Base-by-base conservation (phyloP, 1,140 invertebrate genomes). In the Vanessa tameamea region DNA sequence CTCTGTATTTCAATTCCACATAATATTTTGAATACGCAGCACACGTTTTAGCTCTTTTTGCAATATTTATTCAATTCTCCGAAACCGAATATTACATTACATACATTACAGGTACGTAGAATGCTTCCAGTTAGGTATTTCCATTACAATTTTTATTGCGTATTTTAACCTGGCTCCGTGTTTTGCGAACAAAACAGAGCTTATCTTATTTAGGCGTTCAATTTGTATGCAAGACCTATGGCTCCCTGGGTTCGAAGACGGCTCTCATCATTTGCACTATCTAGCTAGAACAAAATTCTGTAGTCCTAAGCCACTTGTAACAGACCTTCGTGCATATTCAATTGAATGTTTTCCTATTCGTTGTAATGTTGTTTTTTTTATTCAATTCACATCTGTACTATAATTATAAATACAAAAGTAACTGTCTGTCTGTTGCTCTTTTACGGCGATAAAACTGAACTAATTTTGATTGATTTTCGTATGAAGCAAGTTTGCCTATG, bases 171-270 rank as follows among this genome's bases (percentile, higher is more conserved):
- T 73, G 37, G 15, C 72, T 80, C 69, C 75, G 73, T 78, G 75
- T 74, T 43, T 57, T 64, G 73, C 65, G 76, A 80, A 53, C 76
- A 53, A 80, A 84, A 78, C 66, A 72, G 69, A 77, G 78, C 80
- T 87, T 85, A 87, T 87, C 82, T 83, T 87, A 88, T 89, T 89
- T 85, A 82, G 83, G 74, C 73, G 71, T 82, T 83, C 86, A 84
- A 89, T 89, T 89, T 89, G 84, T 89, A 89, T 89, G 86, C 87
- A 89, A 78, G 80, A 80, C 76, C 78, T 82, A 88, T 69, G 77
- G 81, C 80, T 86, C 85, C 87, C 87, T 72, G 69, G 84, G 79
- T 78, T 73, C 71, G 14, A 61, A 63, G 72, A 73, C 67, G 64
- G 69, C 75, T 75, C 73, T 73, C 76, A 76, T 82, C 80, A 81